Base-by-base conservation (phyloP, 2,888 invertebrate species). In the Schizaphis graminum region DNA sequence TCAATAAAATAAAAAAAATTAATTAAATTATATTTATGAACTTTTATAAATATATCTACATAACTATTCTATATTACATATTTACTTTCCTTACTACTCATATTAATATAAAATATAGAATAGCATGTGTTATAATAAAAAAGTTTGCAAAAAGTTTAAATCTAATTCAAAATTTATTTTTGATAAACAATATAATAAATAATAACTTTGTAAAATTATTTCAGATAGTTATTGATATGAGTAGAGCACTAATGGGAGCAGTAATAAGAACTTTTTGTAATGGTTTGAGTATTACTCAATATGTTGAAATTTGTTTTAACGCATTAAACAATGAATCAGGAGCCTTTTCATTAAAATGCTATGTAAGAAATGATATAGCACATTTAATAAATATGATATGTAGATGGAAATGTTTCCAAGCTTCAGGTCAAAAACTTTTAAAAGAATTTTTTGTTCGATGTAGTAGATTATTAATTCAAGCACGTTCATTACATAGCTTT, bases 221-320 rank as follows among this genome's bases (percentile, higher is more conserved):
- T 49, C 56, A 84, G 84, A 16, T 84, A 35, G 35, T 84, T 84
- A 84, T 84, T 84, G 84, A 84, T 84, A 84, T 84, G 41, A 84
- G 84, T 41, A 49, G 16, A 35, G 35, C 88, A 88, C 13, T 88
- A 47, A 88, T 88, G 93, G 44, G 26, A 93, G 77, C 13, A 57
- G 88, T 56, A 89, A 21, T 47, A 47, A 87, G n/a, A 53, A 47
- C 35, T 77, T 84, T 41, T 57, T 89, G n/a, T 89, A 56, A 47
- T 92, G 67, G 53, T n/a, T 94, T 77, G 94, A 90, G 28, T 89
- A 92, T 84, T 35, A 41, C 35, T 41, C 84, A 84, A 84, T 84
- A 84, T 41, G 35, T 35, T 84, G 84, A 84, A 84, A 84, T 84
- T 84, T 84, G 84, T 84, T 84, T 84, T 84, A 67, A 35, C 16